These are phyloP conservation scores for Diadema setosum DNA, from an alignment of 35 echinoderm and acorn worm genomes.

Conservation along the genomic window DNA sequence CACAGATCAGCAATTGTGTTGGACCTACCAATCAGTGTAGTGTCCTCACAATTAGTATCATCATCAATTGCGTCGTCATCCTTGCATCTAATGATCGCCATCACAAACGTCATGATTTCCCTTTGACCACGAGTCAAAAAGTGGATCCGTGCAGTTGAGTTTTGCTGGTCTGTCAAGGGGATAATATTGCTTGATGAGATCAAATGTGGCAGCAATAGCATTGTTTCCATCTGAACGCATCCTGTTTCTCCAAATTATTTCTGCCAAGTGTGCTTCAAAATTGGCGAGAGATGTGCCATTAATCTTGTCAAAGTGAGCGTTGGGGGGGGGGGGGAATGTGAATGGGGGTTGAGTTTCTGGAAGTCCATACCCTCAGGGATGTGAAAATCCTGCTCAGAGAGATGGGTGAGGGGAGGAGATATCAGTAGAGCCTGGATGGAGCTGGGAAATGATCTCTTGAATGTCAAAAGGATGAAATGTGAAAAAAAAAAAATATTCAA, in stretches of 20 bases:
- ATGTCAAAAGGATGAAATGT: too few relatives aligned
- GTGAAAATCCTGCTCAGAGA: too few relatives aligned
- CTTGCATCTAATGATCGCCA: not conserved
- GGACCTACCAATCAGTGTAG: not conserved
- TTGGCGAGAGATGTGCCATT: not conserved
- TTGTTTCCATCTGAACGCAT: not conserved
- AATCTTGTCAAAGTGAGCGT: not conserved
- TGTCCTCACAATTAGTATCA: not conserved
- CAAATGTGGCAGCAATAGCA: not conserved
- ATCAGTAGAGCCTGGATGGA: too few relatives aligned
- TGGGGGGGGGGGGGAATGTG: too few relatives aligned
- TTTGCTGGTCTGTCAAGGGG: not conserved
- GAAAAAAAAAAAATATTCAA: too few relatives aligned
- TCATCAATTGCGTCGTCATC: not conserved
- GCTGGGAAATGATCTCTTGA: too few relatives aligned
- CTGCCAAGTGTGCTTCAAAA: not conserved
- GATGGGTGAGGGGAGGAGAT: too few relatives aligned
- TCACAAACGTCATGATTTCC: not conserved
- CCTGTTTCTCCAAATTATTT: not conserved
- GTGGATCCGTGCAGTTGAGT: not conserved
- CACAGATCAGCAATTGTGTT: not conserved
- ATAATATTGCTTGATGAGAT: not conserved
- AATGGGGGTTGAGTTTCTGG: too few relatives aligned
- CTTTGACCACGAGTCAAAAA: not conserved
- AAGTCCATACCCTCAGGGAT: too few relatives aligned